Base-by-base conservation (phyloP, 2,797 vertebrate genomes). In the Meriones psammophilus region DNA sequence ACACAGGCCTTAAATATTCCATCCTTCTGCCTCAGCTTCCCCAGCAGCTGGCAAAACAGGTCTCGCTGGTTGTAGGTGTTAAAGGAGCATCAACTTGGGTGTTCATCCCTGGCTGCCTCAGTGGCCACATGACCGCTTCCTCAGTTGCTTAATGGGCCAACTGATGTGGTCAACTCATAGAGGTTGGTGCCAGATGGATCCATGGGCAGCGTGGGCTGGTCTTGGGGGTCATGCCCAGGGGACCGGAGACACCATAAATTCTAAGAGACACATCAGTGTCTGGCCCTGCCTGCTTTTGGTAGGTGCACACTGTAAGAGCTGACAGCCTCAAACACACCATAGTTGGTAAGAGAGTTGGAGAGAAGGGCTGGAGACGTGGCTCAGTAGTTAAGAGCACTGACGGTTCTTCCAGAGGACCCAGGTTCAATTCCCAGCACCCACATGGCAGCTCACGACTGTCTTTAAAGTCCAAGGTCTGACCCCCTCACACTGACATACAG, bases 71-170 rank as follows among this genome's bases (percentile, higher is more conserved):
- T 62, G 28, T 36, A 42, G 28, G 42, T 0, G 2, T 39, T 30
- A 5, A 84, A 28, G 18, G 76, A 68, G 2, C 33, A 33, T 64
- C 10, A 64, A 20, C 33, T 36, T 62, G 39, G 9, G 39, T 69
- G 60, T n/a, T 17, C 4, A 20, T 36, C 22, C 28, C 10, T 1
- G 3, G 33, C 42, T 73, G 33, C 18, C 42, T 87, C 7, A 9
- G 50, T 28, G 6, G 8, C 14, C 56, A 64, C 18, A 24, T 10
- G 62, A 26, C 8, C 5, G 2, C 58, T 56, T 80, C 66, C 17
- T 50, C 2, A 0, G 5, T 13, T 24, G 22, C n/a, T 22, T 22
- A 42, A 8, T 28, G 4, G 66, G 15, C 22, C 1, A 42, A 36
- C 28, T 26, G 22, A 30, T 26, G 8, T 42, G 2, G 20, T 33